These are phyloP conservation scores for Tangara arthus DNA, from an alignment of 2,797 vertebrate species.

Conservation along the genomic window DNA sequence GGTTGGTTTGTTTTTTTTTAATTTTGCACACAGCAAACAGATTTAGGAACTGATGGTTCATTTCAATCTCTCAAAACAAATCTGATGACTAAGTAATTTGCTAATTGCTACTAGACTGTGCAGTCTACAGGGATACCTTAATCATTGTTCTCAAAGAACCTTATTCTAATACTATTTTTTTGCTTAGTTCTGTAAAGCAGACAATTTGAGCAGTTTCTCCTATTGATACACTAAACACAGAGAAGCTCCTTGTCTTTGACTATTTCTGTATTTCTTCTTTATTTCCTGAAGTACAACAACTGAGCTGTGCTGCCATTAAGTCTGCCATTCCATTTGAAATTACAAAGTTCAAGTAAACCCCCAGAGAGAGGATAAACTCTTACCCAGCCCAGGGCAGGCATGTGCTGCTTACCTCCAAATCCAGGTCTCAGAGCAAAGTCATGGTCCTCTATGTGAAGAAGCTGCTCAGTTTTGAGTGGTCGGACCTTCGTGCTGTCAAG, in stretches of 20 bases:
- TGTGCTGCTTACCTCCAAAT: constrained; percentile 84
- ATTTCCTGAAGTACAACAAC: background rate
- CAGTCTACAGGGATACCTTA: background rate
- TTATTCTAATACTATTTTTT: background rate
- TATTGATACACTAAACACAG: background rate
- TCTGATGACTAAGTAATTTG: background rate
- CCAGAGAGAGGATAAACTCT: background rate
- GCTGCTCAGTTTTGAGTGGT: constrained; percentile 85
- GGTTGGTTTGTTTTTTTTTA: background rate
- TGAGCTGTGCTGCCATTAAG: background rate
- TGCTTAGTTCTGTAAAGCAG: background rate
- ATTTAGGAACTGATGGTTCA: background rate
- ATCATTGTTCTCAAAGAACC: background rate
- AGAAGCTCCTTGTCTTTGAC: background rate
- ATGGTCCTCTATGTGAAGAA: constrained; percentile 89
- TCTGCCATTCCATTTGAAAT: background rate
- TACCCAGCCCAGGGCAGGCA: background rate
- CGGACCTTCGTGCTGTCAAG: constrained; percentile 86
- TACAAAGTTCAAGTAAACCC: background rate
- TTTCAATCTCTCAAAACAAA: background rate
- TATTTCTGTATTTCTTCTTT: background rate
- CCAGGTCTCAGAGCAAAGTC: constrained; percentile 91
- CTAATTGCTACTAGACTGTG: background rate
- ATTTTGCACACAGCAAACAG: background rate
- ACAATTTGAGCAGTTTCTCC: background rate